Conservation (phyloP, 2,888 invertebrate genomes). For the Patella pellucida region DNA sequence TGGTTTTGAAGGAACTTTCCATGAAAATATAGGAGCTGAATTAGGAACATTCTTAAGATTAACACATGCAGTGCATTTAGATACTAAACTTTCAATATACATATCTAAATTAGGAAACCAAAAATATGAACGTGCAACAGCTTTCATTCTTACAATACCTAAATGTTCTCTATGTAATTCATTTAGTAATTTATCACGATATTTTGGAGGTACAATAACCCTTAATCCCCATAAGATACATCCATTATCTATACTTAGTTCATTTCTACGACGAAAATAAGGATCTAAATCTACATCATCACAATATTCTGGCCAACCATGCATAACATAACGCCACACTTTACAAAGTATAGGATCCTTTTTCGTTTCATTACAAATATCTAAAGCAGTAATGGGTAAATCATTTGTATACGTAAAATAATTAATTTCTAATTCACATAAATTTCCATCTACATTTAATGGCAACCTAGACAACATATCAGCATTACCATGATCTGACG, state of each 20-base stretch:
- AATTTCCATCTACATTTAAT: constrained; percentile 13
- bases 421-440: constrained; percentile 15
- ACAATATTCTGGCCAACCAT: constrained; percentile 8
- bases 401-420: constrained; percentile 5
- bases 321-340: not conserved
- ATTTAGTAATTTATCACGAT: constrained; percentile 21
- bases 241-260: constrained; percentile 24
- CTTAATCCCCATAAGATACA: constrained; percentile 33
- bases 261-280: not conserved
- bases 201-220: constrained; percentile 29
- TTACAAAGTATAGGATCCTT: constrained; percentile 4
- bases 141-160: constrained; percentile 41
- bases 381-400: constrained; percentile 11
- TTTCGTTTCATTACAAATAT: constrained; percentile 14
- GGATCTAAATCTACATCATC: constrained; percentile 14
- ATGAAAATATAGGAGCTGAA: constrained; percentile 44
- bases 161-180: constrained; percentile 40
- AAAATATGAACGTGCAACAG: constrained; percentile 33
- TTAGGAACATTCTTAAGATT: constrained; percentile 29
- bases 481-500: constrained; percentile 55
- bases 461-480: constrained; percentile 60
- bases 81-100: constrained; percentile 30
- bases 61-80: constrained; percentile 35
- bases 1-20: constrained; percentile 43
- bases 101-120: constrained; percentile 45